Percentiles rank a stretch among this genome's conserved stretches.
phyloP scores from a whole-genome alignment of 1,140 invertebrate species.

The Bombus confusus region DNA sequence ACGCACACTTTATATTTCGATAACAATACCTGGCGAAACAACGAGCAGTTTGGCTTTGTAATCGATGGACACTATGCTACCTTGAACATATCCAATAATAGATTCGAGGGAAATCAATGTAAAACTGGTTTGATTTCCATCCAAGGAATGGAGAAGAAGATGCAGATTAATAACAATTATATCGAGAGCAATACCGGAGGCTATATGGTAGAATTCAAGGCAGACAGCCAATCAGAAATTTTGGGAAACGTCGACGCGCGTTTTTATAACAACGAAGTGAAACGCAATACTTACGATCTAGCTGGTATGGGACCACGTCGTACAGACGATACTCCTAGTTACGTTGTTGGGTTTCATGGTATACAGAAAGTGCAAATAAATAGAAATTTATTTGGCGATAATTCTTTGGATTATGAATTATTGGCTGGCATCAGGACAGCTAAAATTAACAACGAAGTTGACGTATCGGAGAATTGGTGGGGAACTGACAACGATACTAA shows the following conservation, averaged over 20 bases:
- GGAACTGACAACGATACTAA: conserved; percentile 87
- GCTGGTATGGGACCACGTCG: conserved; percentile 76
- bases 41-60: conserved; percentile 92
- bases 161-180: conserved; percentile 90
- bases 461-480: conserved; percentile 98
- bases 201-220: conserved; percentile 94
- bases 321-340: conserved; percentile 86
- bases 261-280: conserved; percentile 91
- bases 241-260: conserved; percentile 90
- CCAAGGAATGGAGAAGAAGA: conserved; percentile 98
- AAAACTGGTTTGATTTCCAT: conserved; percentile 92
- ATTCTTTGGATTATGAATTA: conserved; percentile 94
- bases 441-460: conserved; percentile 92
- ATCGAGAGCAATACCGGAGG: conserved; percentile 92
- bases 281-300: conserved; percentile 84
- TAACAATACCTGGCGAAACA: conserved; percentile 93
- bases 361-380: conserved; percentile 96
- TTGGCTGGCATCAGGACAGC: conserved; percentile 95
- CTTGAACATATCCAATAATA: conserved; percentile 92
- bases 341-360: conserved; percentile 95
- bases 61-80: conserved; percentile 96
- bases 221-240: conserved; percentile 97
- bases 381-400: conserved; percentile 95
- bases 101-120: conserved; percentile 93
- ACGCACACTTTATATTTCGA: conserved; percentile 93